Conservation (phyloP, 1,140 invertebrate species). For the Cardiocondyla obscurior region DNA sequence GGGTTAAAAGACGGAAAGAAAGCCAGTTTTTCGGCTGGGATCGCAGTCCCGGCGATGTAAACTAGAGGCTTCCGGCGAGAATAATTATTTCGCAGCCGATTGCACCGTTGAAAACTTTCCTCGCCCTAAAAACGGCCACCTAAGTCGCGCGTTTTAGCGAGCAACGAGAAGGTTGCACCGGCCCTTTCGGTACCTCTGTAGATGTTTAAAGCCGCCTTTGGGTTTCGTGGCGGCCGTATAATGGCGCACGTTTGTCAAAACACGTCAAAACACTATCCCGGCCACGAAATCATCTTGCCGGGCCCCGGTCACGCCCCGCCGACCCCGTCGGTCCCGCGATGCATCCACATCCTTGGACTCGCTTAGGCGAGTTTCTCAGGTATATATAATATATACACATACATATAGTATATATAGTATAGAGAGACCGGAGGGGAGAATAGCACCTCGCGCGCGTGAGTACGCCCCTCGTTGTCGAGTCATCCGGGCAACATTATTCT, state of each 20-base stretch:
- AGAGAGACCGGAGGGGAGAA: neutral
- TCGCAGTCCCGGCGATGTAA: conserved; percentile 35
- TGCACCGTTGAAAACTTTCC: conserved; percentile 1
- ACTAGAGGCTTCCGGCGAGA: conserved; percentile 60
- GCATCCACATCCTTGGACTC: conserved; percentile 67
- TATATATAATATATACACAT: too few relatives aligned
- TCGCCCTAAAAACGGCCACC: conserved; percentile 72
- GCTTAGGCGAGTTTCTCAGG: conserved; percentile 56
- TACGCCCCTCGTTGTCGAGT: conserved; percentile 64
- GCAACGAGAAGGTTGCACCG: conserved; percentile 51
- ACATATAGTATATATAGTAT: too few relatives aligned
- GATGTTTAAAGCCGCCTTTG: conserved; percentile 72
- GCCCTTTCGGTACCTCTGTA: too few relatives aligned
- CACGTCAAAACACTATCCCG: conserved; percentile 82
- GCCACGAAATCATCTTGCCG: conserved; percentile 68
- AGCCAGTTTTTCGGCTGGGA: conserved; percentile 1
- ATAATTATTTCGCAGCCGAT: conserved; percentile 68
- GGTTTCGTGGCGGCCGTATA: conserved; percentile 72
- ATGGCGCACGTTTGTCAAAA: conserved; percentile 84
- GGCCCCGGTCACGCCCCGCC: conserved; percentile 72
- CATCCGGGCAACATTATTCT: conserved; percentile 69
- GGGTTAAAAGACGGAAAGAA: neutral
- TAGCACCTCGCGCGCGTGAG: conserved; percentile 19
- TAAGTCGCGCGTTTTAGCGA: conserved; percentile 73
- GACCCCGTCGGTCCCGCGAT: too few relatives aligned